phyloP scores from a whole-genome alignment of 2,113 vertebrate species.

The Oreochromis aureus region DNA sequence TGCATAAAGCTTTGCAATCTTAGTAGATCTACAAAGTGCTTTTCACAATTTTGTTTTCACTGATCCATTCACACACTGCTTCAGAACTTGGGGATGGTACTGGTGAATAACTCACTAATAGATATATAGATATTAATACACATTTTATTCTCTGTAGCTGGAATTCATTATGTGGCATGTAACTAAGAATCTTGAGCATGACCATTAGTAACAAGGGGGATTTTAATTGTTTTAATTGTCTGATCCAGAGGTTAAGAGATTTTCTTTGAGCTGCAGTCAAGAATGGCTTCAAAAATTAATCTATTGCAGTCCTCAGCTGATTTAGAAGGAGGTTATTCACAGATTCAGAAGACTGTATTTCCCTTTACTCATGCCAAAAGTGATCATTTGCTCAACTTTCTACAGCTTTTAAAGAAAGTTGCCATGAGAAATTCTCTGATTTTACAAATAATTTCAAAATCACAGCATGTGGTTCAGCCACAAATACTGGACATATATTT shows the following conservation, averaged over 20 bases:
- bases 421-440: not conserved
- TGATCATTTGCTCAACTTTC: not conserved
- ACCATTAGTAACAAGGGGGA: not conserved
- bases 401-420: not conserved
- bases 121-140: not conserved
- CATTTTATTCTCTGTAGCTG: not conserved
- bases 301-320: not conserved
- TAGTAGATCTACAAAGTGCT: not conserved
- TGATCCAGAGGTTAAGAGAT: not conserved
- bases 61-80: not conserved
- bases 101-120: not conserved
- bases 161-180: not conserved
- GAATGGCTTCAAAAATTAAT: conserved; percentile 8
- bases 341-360: not conserved
- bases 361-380: not conserved
- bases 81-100: not conserved
- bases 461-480: not conserved
- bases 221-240: not conserved
- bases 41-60: not conserved
- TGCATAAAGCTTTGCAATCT: not conserved
- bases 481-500: not conserved
- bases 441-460: not conserved
- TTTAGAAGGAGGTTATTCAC: conserved; percentile 14
- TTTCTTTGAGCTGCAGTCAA: not conserved
- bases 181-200: not conserved